phyloP scores from a whole-genome alignment of 1,140 invertebrate genomes.

The Hydropsyche tenuis region DNA sequence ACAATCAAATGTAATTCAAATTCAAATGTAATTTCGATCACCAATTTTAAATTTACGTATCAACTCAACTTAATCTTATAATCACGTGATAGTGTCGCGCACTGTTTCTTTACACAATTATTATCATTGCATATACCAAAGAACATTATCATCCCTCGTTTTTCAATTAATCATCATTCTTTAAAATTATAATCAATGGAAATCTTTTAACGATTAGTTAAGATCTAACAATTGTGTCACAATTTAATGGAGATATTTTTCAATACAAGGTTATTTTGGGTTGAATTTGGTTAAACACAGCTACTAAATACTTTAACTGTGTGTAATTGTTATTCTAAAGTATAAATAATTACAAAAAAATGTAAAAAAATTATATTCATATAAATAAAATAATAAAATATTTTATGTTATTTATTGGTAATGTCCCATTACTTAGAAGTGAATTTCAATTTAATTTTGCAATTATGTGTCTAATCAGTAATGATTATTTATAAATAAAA shows the following conservation, averaged over 20 bases:
- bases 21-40: not conserved
- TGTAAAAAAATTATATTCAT: conserved; percentile 5
- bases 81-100: too few relatives aligned
- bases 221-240: too few relatives aligned
- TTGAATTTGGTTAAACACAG: too few relatives aligned
- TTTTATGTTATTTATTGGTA: conserved; percentile 50
- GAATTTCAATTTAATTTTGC: conserved; percentile 46
- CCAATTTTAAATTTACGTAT: not conserved
- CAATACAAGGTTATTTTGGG: too few relatives aligned
- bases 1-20: not conserved
- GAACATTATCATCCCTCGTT: too few relatives aligned
- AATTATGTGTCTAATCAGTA: conserved; percentile 50
- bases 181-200: too few relatives aligned
- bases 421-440: conserved; percentile 39
- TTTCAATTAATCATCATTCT: too few relatives aligned
- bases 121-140: too few relatives aligned
- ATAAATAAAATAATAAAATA: conserved; percentile 31
- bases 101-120: too few relatives aligned
- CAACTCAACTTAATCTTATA: too few relatives aligned
- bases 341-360: conserved; percentile 12
- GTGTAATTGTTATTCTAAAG: conserved; percentile 10
- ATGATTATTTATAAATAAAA: conserved; percentile 50
- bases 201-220: too few relatives aligned
- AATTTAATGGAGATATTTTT: too few relatives aligned
- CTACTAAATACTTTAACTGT: not conserved